These are phyloP conservation scores for Atherinomorus stipes DNA, from an alignment of 2,113 vertebrate genomes.

Conservation along the genomic window DNA sequence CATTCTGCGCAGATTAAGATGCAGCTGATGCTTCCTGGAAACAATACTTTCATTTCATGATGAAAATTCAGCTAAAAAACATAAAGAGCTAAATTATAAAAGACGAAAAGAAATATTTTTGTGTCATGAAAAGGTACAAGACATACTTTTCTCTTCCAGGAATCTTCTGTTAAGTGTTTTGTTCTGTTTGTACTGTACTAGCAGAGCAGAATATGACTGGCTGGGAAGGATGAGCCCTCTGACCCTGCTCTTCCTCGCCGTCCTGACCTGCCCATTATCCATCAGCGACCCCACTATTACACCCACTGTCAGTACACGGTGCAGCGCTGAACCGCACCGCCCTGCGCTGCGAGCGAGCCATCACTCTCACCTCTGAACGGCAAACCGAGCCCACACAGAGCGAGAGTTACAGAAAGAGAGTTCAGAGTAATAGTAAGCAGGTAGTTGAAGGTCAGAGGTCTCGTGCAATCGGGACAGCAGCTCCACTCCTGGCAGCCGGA, in stretches of 20 bases:
- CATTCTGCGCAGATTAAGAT: slow-evolving; percentile 41
- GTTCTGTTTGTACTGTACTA: slow-evolving; percentile 40
- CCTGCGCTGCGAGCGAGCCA: slow-evolving; percentile 49
- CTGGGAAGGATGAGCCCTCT: slow-evolving; percentile 69
- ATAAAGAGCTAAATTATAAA: slow-evolving; percentile 24
- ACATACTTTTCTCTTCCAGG: slow-evolving; percentile 22
- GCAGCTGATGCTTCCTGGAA: slow-evolving; percentile 40
- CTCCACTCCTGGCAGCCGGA: slow-evolving; percentile 74
- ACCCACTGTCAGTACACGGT: slow-evolving; percentile 58
- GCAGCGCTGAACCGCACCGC: slow-evolving; percentile 39
- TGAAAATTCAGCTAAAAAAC: background rate
- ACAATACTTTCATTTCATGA: slow-evolving; percentile 8
- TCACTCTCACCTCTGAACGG: slow-evolving; percentile 54
- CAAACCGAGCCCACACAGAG: slow-evolving; percentile 37
- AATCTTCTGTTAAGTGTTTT: slow-evolving; percentile 34
- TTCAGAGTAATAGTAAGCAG: slow-evolving; percentile 67
- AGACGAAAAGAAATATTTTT: slow-evolving; percentile 18
- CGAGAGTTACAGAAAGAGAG: slow-evolving; percentile 52
- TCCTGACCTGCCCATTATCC: slow-evolving; percentile 72
- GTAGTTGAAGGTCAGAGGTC: slow-evolving; percentile 74
- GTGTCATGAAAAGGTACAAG: background rate
- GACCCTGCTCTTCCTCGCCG: slow-evolving; percentile 69
- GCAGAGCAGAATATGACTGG: slow-evolving; percentile 33
- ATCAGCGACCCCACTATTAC: slow-evolving; percentile 64
- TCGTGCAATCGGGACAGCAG: slow-evolving; percentile 71